Percentiles rank a stretch among this genome's conserved stretches.
phyloP scores from a whole-genome alignment of 1,140 invertebrate genomes.

The Mercenaria mercenaria region DNA sequence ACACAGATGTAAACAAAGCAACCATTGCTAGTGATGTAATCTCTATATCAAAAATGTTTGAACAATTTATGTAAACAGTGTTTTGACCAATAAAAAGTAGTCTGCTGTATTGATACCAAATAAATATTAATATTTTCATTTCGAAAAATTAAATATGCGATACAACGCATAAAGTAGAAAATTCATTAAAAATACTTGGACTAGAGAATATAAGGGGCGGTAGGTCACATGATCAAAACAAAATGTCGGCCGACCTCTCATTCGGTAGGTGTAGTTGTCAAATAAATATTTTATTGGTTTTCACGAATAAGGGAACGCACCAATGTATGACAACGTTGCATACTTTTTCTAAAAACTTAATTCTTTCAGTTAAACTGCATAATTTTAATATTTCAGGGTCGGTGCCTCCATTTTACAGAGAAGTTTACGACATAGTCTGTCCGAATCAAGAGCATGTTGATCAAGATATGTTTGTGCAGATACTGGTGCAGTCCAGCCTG shows the following conservation, averaged over 20 bases:
- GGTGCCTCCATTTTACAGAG: conserved; percentile 89
- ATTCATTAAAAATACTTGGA: too few species aligned
- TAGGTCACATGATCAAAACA: conserved; percentile 84
- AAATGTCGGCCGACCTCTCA: conserved; percentile 84
- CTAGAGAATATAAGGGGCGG: conserved; percentile 54
- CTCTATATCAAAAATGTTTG: neutral
- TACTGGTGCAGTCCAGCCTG: conserved; percentile 89
- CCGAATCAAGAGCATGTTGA: conserved; percentile 89
- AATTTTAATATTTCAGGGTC: conserved; percentile 86
- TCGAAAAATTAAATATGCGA: too few species aligned
- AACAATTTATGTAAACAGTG: too few species aligned
- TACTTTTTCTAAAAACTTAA: neutral
- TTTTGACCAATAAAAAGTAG: too few species aligned
- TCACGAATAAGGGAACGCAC: neutral
- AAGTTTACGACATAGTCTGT: conserved; percentile 89
- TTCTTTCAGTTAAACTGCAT: neutral
- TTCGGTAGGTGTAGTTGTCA: conserved; percentile 76
- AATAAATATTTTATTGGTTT: neutral
- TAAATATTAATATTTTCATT: too few species aligned
- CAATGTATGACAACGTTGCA: neutral
- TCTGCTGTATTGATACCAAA: too few species aligned
- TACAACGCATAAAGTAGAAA: too few species aligned
- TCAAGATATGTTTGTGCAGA: conserved; percentile 89
- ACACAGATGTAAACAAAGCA: conserved; percentile 61
- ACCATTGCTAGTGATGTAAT: conserved; percentile 57